Conservation (phyloP, 2,113 vertebrate species). For the Cairina moschata region DNA sequence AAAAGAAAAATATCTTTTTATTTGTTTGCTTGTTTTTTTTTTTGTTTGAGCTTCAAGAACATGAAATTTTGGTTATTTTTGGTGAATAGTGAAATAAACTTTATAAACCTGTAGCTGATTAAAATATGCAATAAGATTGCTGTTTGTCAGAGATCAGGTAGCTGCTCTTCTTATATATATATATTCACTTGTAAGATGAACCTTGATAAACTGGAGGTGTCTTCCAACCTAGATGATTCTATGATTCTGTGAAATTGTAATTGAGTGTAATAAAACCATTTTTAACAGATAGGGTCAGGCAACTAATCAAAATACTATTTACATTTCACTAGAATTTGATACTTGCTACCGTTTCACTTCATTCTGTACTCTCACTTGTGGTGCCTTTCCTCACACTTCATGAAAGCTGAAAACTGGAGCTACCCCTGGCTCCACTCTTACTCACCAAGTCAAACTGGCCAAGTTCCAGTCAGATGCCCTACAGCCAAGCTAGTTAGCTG, state of each 20-base stretch:
- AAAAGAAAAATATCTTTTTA: background rate
- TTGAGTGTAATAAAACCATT: background rate
- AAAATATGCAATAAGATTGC: background rate
- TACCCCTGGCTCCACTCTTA: background rate
- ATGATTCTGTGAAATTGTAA: background rate
- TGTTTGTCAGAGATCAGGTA: background rate
- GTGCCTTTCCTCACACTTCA: background rate
- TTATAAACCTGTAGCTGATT: background rate
- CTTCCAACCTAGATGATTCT: too few species aligned
- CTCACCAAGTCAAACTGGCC: background rate
- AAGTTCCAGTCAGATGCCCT: accelerated
- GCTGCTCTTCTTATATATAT: background rate
- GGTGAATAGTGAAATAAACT: background rate
- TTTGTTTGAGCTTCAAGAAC: background rate
- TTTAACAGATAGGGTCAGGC: background rate
- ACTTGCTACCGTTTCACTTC: background rate
- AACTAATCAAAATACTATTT: background rate
- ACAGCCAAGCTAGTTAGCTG: accelerated
- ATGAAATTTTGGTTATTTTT: background rate
- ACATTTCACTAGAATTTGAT: background rate
- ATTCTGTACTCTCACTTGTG: background rate
- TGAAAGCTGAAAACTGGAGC: background rate
- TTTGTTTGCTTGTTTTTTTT: background rate
- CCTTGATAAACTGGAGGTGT: background rate
- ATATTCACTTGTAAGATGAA: background rate